Conservation (phyloP, 2,888 invertebrate genomes). For the Hyposoter dolosus region DNA sequence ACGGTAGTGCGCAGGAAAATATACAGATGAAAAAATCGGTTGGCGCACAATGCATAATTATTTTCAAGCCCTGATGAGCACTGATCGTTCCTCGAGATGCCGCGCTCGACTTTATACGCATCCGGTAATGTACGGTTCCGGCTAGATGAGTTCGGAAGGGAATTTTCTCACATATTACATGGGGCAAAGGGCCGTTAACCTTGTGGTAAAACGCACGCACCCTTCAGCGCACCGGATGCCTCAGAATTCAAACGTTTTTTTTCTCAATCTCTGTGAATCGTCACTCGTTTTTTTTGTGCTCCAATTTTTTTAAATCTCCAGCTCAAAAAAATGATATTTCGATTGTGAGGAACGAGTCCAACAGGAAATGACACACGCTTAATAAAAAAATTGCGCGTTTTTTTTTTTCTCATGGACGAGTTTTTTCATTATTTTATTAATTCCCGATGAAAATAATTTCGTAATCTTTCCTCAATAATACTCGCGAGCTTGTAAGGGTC, state of each 20-base stretch:
- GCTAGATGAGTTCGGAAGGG: conserved; percentile 53
- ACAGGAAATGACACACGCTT: neutral
- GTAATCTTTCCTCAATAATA: neutral
- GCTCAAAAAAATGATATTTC: neutral
- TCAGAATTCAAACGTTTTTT: conserved; percentile 14
- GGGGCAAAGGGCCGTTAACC: conserved; percentile 38
- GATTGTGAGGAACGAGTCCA: neutral
- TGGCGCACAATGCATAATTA: conserved; percentile 58
- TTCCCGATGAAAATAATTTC: neutral
- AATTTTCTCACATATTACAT: conserved; percentile 61
- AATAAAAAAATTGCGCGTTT: neutral
- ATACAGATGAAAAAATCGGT: conserved; percentile 48
- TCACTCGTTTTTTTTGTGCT: neutral
- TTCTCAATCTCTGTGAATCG: neutral
- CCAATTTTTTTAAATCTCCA: neutral
- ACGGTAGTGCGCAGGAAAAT: conserved; percentile 5
- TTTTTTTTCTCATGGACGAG: neutral
- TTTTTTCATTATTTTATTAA: neutral
- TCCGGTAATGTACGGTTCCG: conserved; percentile 61
- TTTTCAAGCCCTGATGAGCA: conserved; percentile 65
- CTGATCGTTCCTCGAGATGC: conserved; percentile 67
- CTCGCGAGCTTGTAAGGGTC: neutral
- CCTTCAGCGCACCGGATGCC: conserved; percentile 10
- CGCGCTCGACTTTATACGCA: conserved; percentile 15
- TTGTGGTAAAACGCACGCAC: conserved; percentile 24